Percentiles rank a stretch among this genome's conserved stretches.
Evolutionary conservation across 35 echinoderm and acorn worm genomes (phyloP).

Genomic region (Holothuria glaberrima): DNA sequence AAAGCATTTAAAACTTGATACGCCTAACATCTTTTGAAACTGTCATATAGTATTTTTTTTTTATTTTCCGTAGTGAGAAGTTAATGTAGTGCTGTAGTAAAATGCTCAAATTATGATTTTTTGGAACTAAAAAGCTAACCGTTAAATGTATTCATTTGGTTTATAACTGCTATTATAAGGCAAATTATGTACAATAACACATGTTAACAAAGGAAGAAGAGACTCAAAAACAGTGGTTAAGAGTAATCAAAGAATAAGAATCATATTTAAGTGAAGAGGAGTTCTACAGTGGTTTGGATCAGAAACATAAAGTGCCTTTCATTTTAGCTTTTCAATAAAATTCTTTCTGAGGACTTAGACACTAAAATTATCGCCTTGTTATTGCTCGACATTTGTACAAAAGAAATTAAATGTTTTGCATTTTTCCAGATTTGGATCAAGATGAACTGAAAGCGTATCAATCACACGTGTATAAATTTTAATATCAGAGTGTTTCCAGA

Average conservation of each 20-base stretch:
- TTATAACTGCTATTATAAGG: conserved; percentile 53
- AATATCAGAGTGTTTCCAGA: not conserved
- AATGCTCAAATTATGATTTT: conserved; percentile 39
- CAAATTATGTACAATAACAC: conserved; percentile 26
- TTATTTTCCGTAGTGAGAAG: conserved; percentile 51
- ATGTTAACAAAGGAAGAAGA: conserved; percentile 34
- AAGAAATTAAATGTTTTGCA: conserved; percentile 7
- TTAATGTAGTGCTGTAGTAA: conserved; percentile 55
- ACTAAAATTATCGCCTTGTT: conserved; percentile 35
- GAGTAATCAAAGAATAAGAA: too few species aligned
- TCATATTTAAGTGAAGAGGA: too few species aligned
- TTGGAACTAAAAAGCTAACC: conserved; percentile 26
- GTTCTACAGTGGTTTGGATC: not conserved
- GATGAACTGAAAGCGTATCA: not conserved
- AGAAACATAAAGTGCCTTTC: conserved; percentile 50
- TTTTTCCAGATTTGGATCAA: not conserved
- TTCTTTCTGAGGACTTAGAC: conserved; percentile 28
- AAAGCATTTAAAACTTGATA: not conserved
- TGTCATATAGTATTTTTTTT: conserved; percentile 35
- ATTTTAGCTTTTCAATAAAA: conserved; percentile 28
- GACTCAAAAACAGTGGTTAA: too few species aligned
- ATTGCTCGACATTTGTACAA: conserved; percentile 41
- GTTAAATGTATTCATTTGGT: conserved; percentile 43
- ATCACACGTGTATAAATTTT: not conserved
- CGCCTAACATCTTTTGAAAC: conserved; percentile 22